Base-by-base conservation (phyloP, 2,797 vertebrate genomes). In the Ibycter americanus region DNA sequence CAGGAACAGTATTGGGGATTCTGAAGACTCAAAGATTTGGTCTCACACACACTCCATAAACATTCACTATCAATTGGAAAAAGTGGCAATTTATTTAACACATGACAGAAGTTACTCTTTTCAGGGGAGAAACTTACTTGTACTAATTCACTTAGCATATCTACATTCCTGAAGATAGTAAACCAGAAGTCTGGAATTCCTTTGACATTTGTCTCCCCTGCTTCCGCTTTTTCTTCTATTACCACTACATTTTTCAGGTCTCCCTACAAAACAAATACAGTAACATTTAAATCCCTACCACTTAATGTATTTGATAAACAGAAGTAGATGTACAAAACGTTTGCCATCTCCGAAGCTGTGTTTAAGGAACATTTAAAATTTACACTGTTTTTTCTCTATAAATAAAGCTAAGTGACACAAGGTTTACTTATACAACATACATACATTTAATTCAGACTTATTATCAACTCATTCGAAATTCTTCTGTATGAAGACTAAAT, bases 131-230 rank as follows among this genome's bases (percentile, higher is more conserved):
- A 86, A 67, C 96, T 97, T 92, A 99, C 99, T 98, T 99, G 99
- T 54, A 99, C 98, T 98, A 99, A 98, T 97, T 99, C 99, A 84
- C 99, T 99, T 89, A 99, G 98, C 99, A 99, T 99, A 95, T 99
- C 99, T 97, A 99, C 99, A 19, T 99, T 99, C 97, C 99, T 99
- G 96, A 99, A 99, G 97, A 99, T 99, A 59, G 99, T 99, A 68
- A 99, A 99, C 99, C 99, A 99, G 97, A 99, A 99, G 91, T 99
- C 99, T 5, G 99, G 99, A 87, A 99, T 99, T 96, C 99, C 99
- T 98, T 98, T 99, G 47, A 98, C 98, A 84, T 98, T 98, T 73
- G 98, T 98, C 84, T 98, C 98, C 83, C 98, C 98, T 5, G 95
- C 89, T 84, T 98, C 98, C 2, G 98, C 98, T 96, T 99, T 99